These are phyloP conservation scores for Actinopyga echinites DNA, from an alignment of 53 echinoderm and acorn worm species.

Conservation along the genomic window DNA sequence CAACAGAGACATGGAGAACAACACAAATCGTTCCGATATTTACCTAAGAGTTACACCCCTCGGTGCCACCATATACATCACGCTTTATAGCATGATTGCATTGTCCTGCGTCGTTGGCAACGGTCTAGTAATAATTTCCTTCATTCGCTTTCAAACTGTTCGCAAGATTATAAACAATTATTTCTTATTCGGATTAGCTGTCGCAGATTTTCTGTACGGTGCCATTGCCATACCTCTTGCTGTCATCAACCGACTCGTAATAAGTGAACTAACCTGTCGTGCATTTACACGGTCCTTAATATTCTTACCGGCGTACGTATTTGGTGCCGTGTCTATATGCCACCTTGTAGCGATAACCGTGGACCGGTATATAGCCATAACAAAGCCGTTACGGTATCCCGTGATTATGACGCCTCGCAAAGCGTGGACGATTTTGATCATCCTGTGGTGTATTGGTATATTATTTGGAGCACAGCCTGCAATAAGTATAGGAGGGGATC, in stretches of 20 bases:
- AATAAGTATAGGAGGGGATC: slow-evolving; percentile 3
- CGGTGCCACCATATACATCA: neutral
- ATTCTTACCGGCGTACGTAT: neutral
- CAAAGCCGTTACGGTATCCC: neutral
- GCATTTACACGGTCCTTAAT: neutral
- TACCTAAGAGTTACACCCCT: neutral
- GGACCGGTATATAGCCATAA: slow-evolving; percentile 19
- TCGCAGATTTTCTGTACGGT: neutral
- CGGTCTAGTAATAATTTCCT: neutral
- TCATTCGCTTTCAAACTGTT: neutral
- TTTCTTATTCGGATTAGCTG: slow-evolving; percentile 12
- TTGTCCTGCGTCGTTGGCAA: neutral
- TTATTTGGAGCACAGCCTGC: neutral
- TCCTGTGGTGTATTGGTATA: neutral
- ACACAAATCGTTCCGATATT: neutral
- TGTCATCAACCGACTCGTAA: neutral
- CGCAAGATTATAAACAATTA: slow-evolving; percentile 3
- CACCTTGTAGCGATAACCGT: slow-evolving; percentile 1
- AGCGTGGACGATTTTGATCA: neutral
- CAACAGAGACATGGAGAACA: neutral
- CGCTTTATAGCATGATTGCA: neutral
- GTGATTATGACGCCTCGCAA: neutral
- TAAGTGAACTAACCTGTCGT: neutral
- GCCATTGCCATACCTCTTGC: neutral
- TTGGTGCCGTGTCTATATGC: neutral